Conservation (phyloP, 1,140 invertebrate species). For the Whitmania pigra region DNA sequence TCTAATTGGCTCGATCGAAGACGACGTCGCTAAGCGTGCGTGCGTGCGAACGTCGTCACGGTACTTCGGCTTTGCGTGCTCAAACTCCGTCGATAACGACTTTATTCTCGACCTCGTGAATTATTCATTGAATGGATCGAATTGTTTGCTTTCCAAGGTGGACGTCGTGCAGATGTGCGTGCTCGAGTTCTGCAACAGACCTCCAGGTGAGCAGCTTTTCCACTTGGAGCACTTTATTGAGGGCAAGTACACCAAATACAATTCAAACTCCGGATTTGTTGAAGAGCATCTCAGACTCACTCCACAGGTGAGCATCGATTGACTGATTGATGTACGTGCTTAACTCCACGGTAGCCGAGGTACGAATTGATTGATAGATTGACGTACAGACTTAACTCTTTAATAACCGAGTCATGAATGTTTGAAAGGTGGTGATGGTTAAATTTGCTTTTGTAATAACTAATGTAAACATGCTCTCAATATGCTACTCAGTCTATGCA, state of each 20-base stretch:
- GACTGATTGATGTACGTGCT: neutral
- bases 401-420: neutral
- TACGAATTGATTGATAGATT: neutral
- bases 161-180: slow-evolving; percentile 53
- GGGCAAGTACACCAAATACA: slow-evolving; percentile 52
- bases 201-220: slow-evolving; percentile 44
- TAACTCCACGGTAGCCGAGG: too few species aligned
- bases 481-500: too few species aligned
- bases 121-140: neutral
- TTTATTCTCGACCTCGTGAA: neutral
- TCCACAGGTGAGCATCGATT: slow-evolving; percentile 42
- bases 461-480: too few species aligned
- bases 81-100: neutral
- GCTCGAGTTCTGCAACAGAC: slow-evolving; percentile 47
- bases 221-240: slow-evolving; percentile 53
- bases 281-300: slow-evolving; percentile 46
- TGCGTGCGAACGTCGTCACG: neutral
- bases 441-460: too few species aligned
- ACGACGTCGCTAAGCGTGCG: neutral
- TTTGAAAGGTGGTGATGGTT: too few species aligned
- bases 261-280: slow-evolving; percentile 53
- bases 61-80: neutral
- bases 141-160: slow-evolving; percentile 37
- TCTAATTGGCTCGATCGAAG: neutral
- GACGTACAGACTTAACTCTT: neutral